phyloP scores from a whole-genome alignment of 2,113 vertebrate species.

The Poeciliopsis turrubarensis region DNA sequence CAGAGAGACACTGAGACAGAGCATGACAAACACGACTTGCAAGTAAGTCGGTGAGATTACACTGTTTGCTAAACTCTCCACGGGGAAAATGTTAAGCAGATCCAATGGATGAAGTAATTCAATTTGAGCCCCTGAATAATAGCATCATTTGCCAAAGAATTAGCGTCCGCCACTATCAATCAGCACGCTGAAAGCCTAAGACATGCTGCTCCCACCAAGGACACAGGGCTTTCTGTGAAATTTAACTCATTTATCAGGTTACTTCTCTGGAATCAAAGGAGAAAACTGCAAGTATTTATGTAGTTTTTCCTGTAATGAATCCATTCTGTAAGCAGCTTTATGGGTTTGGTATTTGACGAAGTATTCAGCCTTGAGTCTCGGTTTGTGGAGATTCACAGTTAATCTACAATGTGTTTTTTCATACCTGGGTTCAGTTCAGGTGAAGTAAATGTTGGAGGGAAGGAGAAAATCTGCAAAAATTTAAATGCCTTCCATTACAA shows the following conservation, averaged over 20 bases:
- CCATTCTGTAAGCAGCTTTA: background rate
- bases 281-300: background rate
- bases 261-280: conserved; percentile 29
- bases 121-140: conserved; percentile 77
- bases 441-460: background rate
- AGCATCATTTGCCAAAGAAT: conserved; percentile 74
- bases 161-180: conserved; percentile 73
- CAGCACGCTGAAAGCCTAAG: conserved; percentile 54
- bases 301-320: background rate
- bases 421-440: too few relatives aligned
- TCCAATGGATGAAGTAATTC: conserved; percentile 74
- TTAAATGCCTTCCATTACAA: too few relatives aligned
- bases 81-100: conserved; percentile 71
- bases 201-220: conserved; percentile 50
- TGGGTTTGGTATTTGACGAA: background rate
- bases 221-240: conserved; percentile 42
- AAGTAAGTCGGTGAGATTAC: conserved; percentile 69
- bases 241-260: conserved; percentile 49
- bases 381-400: background rate
- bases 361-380: background rate
- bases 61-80: conserved; percentile 70
- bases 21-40: conserved; percentile 63
- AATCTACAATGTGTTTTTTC: background rate
- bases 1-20: conserved; percentile 14
- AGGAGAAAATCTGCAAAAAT: too few relatives aligned